These are phyloP conservation scores for Oreochromis grahami DNA, from an alignment of 2,797 vertebrate genomes.

Conservation along the genomic window DNA sequence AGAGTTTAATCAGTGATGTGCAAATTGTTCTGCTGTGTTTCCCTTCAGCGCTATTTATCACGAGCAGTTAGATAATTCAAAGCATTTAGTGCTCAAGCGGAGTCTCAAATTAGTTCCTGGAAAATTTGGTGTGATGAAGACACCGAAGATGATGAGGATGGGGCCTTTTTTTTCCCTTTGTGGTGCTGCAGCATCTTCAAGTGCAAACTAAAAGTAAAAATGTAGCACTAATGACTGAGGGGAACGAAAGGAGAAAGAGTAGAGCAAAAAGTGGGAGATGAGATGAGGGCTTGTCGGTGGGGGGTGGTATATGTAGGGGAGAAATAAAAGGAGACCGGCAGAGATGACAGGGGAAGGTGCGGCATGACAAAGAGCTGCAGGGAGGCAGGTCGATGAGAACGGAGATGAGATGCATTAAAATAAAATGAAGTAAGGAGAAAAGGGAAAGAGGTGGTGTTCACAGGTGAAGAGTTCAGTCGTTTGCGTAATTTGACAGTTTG, in stretches of 20 bases:
- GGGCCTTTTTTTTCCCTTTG: not conserved
- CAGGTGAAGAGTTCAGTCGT: not conserved
- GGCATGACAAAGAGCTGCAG: not conserved
- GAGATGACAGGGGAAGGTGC: not conserved
- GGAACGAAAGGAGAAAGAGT: not conserved
- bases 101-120: not conserved
- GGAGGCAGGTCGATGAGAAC: not conserved
- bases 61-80: not conserved
- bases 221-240: not conserved
- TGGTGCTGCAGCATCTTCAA: not conserved
- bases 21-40: not conserved
- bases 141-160: not conserved
- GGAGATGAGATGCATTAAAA: slow-evolving; percentile 8
- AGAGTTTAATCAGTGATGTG: not conserved
- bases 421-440: not conserved
- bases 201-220: not conserved
- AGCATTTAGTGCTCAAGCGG: not conserved
- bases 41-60: not conserved
- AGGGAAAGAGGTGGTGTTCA: not conserved
- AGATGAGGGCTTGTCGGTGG: not conserved
- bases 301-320: not conserved
- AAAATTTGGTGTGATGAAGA: not conserved
- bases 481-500: slow-evolving; percentile 10
- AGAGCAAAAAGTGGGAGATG: not conserved
- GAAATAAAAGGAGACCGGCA: not conserved